Conservation (phyloP, 2,888 invertebrate genomes). For the Eledona agricola region DNA sequence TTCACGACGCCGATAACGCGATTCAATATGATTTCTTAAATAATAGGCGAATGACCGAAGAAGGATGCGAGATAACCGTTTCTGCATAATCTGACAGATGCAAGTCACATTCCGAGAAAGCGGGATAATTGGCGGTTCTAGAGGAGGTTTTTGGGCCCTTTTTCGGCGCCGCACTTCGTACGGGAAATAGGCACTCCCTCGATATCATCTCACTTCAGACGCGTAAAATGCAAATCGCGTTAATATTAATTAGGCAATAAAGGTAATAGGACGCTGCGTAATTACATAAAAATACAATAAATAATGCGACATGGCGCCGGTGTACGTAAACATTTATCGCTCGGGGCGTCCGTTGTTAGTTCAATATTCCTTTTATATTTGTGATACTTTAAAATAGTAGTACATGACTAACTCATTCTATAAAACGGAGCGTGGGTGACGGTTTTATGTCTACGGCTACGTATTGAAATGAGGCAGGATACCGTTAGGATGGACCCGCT, state of each 20-base stretch:
- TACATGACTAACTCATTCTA: slow-evolving; percentile 37
- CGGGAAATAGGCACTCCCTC: slow-evolving; percentile 38
- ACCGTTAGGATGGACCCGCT: neutral
- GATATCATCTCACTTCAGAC: slow-evolving; percentile 24
- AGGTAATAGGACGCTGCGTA: slow-evolving; percentile 35
- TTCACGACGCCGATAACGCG: too few relatives aligned
- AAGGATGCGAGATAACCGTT: slow-evolving; percentile 14
- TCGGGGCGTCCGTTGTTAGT: slow-evolving; percentile 43
- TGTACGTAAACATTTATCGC: slow-evolving; percentile 45
- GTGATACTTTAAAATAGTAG: slow-evolving; percentile 40
- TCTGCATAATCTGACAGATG: slow-evolving; percentile 8
- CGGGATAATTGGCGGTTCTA: slow-evolving; percentile 1
- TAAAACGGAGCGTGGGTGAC: slow-evolving; percentile 30
- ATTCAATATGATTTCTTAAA: neutral
- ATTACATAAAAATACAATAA: slow-evolving; percentile 37
- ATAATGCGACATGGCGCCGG: slow-evolving; percentile 42
- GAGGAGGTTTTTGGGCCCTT: neutral
- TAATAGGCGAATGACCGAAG: slow-evolving; percentile 13
- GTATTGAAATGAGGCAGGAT: slow-evolving; percentile 4
- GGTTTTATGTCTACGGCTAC: slow-evolving; percentile 5
- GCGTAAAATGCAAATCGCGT: slow-evolving; percentile 23
- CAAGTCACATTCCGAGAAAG: slow-evolving; percentile 12
- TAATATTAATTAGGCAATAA: slow-evolving; percentile 37
- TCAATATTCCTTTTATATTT: slow-evolving; percentile 46
- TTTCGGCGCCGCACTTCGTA: neutral